Evolutionary conservation across 2,797 vertebrate genomes (phyloP).

Genomic region (Ptychadena robeensis): DNA sequence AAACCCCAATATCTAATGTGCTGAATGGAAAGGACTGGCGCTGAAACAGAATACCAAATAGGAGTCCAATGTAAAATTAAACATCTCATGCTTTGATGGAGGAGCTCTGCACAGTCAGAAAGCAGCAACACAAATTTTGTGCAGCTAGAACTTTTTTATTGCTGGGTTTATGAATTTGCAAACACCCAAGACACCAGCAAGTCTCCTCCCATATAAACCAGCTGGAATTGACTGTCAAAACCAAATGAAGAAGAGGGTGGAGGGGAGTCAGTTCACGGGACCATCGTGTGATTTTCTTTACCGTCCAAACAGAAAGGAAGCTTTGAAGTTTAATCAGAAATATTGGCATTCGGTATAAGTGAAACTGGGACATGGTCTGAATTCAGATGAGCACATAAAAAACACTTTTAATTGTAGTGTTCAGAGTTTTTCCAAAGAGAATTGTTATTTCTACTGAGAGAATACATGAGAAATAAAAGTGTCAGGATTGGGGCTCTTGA

Average conservation of each 20-base stretch:
- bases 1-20: slow-evolving; percentile 22
- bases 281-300: slow-evolving; percentile 48
- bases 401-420: slow-evolving; percentile 41
- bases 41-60: slow-evolving; percentile 63
- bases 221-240: slow-evolving; percentile 63
- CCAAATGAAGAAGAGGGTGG: slow-evolving; percentile 10
- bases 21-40: slow-evolving; percentile 32
- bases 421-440: slow-evolving; percentile 45
- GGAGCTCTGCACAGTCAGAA: slow-evolving; percentile 52
- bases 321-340: slow-evolving; percentile 53
- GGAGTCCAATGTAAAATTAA: slow-evolving; percentile 52
- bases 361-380: slow-evolving; percentile 51
- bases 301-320: slow-evolving; percentile 31
- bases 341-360: slow-evolving; percentile 52
- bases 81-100: slow-evolving; percentile 46
- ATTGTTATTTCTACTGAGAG: slow-evolving; percentile 23
- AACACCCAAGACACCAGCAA: slow-evolving; percentile 16
- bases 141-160: slow-evolving; percentile 20
- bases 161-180: slow-evolving; percentile 58
- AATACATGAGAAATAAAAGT: slow-evolving; percentile 34
- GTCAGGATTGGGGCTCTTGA: slow-evolving; percentile 26
- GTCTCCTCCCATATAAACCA: slow-evolving; percentile 28
- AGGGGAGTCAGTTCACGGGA: slow-evolving; percentile 44
- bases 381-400: slow-evolving; percentile 53
- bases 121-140: slow-evolving; percentile 51